Evolutionary conservation across 2,113 vertebrate species (phyloP), one percentile per base, ranked within the genome.

Genomic region (Alaudala cheleensis): DNA sequence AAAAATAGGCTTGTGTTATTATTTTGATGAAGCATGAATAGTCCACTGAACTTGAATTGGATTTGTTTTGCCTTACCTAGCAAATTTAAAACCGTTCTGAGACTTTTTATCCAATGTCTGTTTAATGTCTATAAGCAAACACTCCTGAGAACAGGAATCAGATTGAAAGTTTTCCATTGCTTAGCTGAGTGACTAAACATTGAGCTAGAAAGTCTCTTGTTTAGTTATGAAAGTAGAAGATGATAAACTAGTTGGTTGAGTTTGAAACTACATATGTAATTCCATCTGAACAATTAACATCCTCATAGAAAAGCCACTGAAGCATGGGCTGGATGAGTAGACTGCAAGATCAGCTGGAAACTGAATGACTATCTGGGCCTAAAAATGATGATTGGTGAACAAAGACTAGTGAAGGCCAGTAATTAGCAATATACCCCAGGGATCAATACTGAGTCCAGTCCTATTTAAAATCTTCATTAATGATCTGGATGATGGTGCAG

Each of bases 21-120:
- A 81, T 87, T 81, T 81, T 87, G 40, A 78, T 73, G 34, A 22
- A 77, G 20, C 51, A 66, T 78, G 44, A 91, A 42, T 88, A 81
- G 37, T 37, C 18, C 34, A 49, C 24, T 74, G 37, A 91, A 78
- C 19, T 56, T 47, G 33, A 91, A 58, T 39, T 74, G 64, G 18
- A 58, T 71, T 92, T 94, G 2, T 10, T 81, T 83, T 89, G 12
- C 39, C 91, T 92, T 91, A 47, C 26, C 24, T 71, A 47, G 10
- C 4, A 62, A 77, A 84, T 39, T 47, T 53, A 62, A 92, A 77
- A 54, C 5, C 6, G 49, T 51, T 69, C 49, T 56, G 80, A 60
- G 44, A 14, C 39, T 1, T 60, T 80, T 81, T 73, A 56, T 73
- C 24, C 26, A 61, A 57, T 31, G 31, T 49, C 49, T 51, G 4